Evolutionary conservation across 2,888 invertebrate species (phyloP).

Genomic region (Fabriciana adippe): DNA sequence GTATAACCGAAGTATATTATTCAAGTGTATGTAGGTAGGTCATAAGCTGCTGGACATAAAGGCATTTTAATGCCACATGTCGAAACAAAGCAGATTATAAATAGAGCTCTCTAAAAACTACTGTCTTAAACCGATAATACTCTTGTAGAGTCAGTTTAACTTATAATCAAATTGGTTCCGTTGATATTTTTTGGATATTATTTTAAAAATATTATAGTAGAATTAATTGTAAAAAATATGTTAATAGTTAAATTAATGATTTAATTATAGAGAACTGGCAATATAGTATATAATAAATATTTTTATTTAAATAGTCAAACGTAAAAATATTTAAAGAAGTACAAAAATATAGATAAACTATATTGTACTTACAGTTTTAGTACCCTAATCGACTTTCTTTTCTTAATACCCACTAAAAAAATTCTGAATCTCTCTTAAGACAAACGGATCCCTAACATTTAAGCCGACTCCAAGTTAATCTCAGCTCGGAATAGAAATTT

Average conservation of each 20-base stretch:
- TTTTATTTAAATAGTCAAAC: too few relatives aligned
- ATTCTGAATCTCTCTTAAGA: background rate
- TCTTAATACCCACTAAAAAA: background rate
- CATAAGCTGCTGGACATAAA: constrained; percentile 17
- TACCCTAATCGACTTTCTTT: background rate
- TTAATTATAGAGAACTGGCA: too few relatives aligned
- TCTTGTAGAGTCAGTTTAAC: background rate
- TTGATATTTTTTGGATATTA: background rate
- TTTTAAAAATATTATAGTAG: background rate
- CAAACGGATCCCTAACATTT: constrained; percentile 26
- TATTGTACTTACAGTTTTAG: too few relatives aligned
- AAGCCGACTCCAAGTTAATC: constrained; percentile 32
- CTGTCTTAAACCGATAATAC: constrained; percentile 29
- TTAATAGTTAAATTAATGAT: too few relatives aligned
- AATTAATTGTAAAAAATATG: too few relatives aligned
- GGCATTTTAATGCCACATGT: constrained; percentile 31
- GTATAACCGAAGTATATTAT: background rate
- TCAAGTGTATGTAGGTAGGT: background rate
- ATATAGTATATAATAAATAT: too few relatives aligned
- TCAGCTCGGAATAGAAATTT: constrained; percentile 32
- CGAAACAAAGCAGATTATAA: constrained; percentile 43
- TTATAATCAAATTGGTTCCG: constrained; percentile 14
- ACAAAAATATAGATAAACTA: too few relatives aligned
- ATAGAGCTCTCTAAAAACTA: constrained; percentile 43
- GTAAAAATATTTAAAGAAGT: too few relatives aligned